These are phyloP conservation scores for Siderastrea radians DNA, from an alignment of 92 coral and sea anemone genomes.

Conservation along the genomic window DNA sequence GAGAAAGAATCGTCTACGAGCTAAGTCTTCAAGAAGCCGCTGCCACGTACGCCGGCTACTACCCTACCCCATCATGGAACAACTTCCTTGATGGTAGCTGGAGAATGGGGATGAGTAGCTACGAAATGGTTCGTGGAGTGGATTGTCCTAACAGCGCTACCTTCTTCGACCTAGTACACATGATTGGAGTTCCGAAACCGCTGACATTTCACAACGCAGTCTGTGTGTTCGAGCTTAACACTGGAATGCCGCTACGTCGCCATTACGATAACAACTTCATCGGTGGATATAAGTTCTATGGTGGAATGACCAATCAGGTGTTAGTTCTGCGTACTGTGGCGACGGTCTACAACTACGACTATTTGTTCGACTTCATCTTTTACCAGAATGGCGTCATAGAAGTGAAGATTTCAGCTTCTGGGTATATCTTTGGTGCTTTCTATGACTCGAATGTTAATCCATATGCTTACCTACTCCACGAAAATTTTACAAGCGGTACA, in stretches of 20 bases:
- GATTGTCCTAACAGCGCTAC: conserved; percentile 80
- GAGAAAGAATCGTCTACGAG: conserved; percentile 81
- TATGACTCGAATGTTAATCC: conserved; percentile 43
- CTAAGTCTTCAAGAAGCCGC: conserved; percentile 81
- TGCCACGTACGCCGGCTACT: conserved; percentile 75
- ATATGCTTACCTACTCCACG: conserved; percentile 71
- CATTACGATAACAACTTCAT: conserved; percentile 77
- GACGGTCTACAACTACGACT: conserved; percentile 84
- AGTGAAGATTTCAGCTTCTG: conserved; percentile 78
- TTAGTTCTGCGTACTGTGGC: conserved; percentile 76
- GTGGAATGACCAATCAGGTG: conserved; percentile 77
- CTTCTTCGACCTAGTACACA: conserved; percentile 68
- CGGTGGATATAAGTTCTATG: conserved; percentile 75
- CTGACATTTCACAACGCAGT: conserved; percentile 65
- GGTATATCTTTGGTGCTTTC: conserved; percentile 71
- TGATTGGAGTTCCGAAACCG: conserved; percentile 49
- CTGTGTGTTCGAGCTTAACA: conserved; percentile 83
- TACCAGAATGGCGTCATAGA: conserved; percentile 88
- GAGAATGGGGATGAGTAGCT: conserved; percentile 67
- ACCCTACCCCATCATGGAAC: conserved; percentile 68
- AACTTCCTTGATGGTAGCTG: conserved; percentile 76
- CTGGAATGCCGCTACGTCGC: conserved; percentile 82
- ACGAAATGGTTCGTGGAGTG: conserved; percentile 74
- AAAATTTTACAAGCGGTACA: conserved; percentile 63
- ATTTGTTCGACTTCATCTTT: conserved; percentile 80